A percentile compares a stretch with the other conserved stretches of the same genome.
Conservation (phyloP, 2,797 vertebrate species). For the Tapera naevia region DNA sequence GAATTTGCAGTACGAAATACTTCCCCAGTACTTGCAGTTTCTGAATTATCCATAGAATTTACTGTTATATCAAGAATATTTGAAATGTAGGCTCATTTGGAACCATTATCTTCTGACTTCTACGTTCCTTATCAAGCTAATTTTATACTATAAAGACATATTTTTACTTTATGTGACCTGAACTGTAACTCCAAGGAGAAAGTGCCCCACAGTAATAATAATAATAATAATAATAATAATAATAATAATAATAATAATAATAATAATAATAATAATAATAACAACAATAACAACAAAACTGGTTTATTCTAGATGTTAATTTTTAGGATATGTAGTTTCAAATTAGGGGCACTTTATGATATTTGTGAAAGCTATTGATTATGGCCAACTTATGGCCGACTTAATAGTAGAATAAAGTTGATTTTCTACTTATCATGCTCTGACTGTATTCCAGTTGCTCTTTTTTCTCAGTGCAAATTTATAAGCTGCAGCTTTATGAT, state of each 20-base stretch:
- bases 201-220: background rate
- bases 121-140: constrained; percentile 55
- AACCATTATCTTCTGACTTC: constrained; percentile 53
- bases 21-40: constrained; percentile 21
- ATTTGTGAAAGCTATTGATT: constrained; percentile 51
- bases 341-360: constrained; percentile 26
- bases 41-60: constrained; percentile 31
- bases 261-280: no score
- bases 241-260: constrained; percentile 26
- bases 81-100: constrained; percentile 45
- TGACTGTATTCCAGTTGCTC: constrained; percentile 1
- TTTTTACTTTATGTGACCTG: constrained; percentile 31
- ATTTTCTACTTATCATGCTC: constrained; percentile 40
- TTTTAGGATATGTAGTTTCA: background rate
- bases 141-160: constrained; percentile 36
- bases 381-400: constrained; percentile 11
- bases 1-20: constrained; percentile 33
- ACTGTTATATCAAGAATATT: constrained; percentile 37
- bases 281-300: no score
- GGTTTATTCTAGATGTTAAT: constrained; percentile 30
- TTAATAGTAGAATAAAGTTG: constrained; percentile 29
- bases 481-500: constrained; percentile 21
- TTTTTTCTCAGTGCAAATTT: constrained; percentile 30
- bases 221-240: no score
- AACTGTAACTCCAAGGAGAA: constrained; percentile 43